These are phyloP conservation scores for Silurus lanzhouensis DNA, from an alignment of 2,797 vertebrate species.

Conservation along the genomic window DNA sequence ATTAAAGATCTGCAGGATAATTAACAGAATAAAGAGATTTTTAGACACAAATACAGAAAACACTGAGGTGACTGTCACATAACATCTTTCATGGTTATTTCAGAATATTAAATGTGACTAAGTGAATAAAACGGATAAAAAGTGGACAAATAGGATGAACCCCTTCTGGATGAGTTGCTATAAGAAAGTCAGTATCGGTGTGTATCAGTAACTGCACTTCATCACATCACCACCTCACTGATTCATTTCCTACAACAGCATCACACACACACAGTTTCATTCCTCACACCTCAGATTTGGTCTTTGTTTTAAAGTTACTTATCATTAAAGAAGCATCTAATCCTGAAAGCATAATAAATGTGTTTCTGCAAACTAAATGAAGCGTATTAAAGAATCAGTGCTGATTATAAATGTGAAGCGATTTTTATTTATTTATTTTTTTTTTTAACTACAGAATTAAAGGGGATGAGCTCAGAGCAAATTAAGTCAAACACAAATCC, in stretches of 20 bases:
- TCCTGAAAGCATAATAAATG: not conserved
- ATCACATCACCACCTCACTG: too few species aligned
- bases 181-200: too few species aligned
- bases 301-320: too few species aligned
- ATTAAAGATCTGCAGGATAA: not conserved
- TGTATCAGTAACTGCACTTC: too few species aligned
- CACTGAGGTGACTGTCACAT: not conserved
- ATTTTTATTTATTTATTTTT: not conserved
- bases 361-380: not conserved
- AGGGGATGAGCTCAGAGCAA: not conserved
- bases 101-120: too few species aligned
- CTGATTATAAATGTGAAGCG: not conserved
- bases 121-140: too few species aligned
- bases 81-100: not conserved
- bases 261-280: too few species aligned
- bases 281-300: not conserved
- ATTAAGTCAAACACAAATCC: not conserved
- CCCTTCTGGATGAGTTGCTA: too few species aligned
- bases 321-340: not conserved
- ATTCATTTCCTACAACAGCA: not conserved
- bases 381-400: not conserved
- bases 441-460: not conserved
- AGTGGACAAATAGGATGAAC: not conserved
- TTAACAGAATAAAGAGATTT: not conserved
- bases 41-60: not conserved